A percentile compares a stretch with the other conserved stretches of the same genome.
phyloP scores from a whole-genome alignment of 2,888 invertebrate species.

The Dyspetes luteomarginatus region DNA sequence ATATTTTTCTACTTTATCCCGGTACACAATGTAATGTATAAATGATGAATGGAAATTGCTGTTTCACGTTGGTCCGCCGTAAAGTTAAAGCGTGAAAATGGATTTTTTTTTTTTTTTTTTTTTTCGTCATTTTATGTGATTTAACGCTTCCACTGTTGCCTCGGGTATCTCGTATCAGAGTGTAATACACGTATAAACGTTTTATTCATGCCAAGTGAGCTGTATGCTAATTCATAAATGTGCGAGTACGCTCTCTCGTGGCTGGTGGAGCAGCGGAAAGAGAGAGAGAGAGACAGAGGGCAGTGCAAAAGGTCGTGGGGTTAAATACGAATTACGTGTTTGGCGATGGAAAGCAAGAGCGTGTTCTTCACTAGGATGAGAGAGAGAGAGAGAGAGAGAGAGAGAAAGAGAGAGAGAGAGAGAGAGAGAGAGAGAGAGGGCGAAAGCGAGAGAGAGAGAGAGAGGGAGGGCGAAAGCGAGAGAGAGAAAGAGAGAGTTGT shows the following conservation, averaged over 20 bases:
- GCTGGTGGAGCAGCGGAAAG: conserved; percentile 3
- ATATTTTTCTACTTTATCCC: no score
- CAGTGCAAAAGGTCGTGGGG: conserved; percentile 55
- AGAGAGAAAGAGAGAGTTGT: conserved; percentile 30
- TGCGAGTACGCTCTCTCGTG: conserved; percentile 28
- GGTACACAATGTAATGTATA: no score
- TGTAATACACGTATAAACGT: neutral
- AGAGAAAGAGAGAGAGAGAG: conserved; percentile 14
- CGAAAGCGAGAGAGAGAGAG: conserved; percentile 14
- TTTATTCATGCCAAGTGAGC: conserved; percentile 44
- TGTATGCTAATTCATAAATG: conserved; percentile 57
- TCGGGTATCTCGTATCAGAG: neutral
- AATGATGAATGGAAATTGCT: no score
- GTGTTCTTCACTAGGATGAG: neutral
- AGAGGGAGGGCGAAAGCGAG: neutral
- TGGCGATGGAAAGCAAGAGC: conserved; percentile 54
- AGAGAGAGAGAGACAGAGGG: no score
- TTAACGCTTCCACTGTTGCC: conserved; percentile 12
- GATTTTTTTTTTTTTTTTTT: neutral
- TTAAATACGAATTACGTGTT: conserved; percentile 66
- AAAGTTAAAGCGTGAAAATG: neutral
- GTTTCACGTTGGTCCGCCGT: no score
- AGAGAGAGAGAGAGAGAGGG: neutral
- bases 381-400: conserved; percentile 19
- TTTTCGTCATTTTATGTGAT: neutral